A percentile compares a stretch with the other conserved stretches of the same genome.
Evolutionary conservation across 2,797 vertebrate genomes (phyloP).

Genomic region (Taenioides sp.): DNA sequence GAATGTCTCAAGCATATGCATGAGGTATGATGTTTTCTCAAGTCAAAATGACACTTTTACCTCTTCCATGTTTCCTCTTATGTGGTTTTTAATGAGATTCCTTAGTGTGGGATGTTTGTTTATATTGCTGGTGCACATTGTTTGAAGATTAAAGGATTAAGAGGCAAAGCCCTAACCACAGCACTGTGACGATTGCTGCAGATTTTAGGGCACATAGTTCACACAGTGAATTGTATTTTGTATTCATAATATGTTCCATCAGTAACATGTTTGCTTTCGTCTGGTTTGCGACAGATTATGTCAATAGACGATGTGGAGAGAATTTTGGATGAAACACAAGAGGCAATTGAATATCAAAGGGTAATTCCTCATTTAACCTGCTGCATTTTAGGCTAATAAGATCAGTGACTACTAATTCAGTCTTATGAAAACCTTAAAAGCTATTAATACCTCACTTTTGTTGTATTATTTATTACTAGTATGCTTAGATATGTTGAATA

Average conservation of each 20-base stretch:
- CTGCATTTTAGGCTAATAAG: background rate
- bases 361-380: constrained; percentile 63
- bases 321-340: constrained; percentile 93
- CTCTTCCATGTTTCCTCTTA: constrained; percentile 37
- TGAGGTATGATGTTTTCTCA: constrained; percentile 57
- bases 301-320: constrained; percentile 92
- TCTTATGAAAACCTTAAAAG: background rate
- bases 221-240: background rate
- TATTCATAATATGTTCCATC: background rate
- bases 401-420: background rate
- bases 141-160: constrained; percentile 76
- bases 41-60: constrained; percentile 5
- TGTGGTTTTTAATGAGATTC: constrained; percentile 37
- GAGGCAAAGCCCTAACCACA: constrained; percentile 57
- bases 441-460: background rate
- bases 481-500: background rate
- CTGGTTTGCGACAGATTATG: constrained; percentile 82
- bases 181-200: constrained; percentile 42
- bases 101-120: constrained; percentile 37
- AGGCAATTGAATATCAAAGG: constrained; percentile 91
- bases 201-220: background rate
- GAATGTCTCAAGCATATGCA: constrained; percentile 91
- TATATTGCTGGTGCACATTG: constrained; percentile 58
- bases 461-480: background rate
- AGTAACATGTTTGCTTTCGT: constrained; percentile 13